A percentile compares a stretch with the other conserved stretches of the same genome.
These are phyloP conservation scores for Poeciliopsis occidentalis DNA, from an alignment of 2,113 vertebrate species.

Conservation along the genomic window DNA sequence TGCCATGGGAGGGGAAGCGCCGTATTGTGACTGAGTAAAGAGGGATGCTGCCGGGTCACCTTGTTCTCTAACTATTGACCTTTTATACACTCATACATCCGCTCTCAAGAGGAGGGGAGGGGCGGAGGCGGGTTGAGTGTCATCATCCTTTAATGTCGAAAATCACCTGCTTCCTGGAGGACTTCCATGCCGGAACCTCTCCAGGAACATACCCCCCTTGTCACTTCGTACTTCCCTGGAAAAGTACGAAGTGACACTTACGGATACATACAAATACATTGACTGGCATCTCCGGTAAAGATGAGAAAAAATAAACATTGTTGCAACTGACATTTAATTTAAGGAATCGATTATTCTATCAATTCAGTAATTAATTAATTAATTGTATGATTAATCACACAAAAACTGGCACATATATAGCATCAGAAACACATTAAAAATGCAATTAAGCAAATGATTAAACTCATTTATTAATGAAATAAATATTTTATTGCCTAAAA, in stretches of 20 bases:
- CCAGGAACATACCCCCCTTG: conserved; percentile 51
- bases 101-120: conserved; percentile 1
- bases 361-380: no score
- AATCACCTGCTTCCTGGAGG: conserved; percentile 63
- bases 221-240: conserved; percentile 15
- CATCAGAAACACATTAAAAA: no score
- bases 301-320: no score
- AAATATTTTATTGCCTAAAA: no score
- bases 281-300: no score
- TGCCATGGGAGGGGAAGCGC: conserved; percentile 19
- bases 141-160: conserved; percentile 35
- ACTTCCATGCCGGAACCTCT: conserved; percentile 41
- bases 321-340: no score
- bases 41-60: conserved; percentile 35
- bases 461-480: no score
- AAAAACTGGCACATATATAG: no score
- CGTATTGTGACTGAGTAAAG: conserved; percentile 34
- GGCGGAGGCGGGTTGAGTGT: not conserved
- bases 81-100: conserved; percentile 50
- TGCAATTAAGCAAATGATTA: no score
- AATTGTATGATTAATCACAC: no score
- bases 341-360: no score
- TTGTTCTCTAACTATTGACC: conserved; percentile 41
- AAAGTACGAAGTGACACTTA: no score
- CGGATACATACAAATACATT: not conserved